Evolutionary conservation across 2,113 vertebrate species (phyloP).

Genomic region (Jacana jacana): DNA sequence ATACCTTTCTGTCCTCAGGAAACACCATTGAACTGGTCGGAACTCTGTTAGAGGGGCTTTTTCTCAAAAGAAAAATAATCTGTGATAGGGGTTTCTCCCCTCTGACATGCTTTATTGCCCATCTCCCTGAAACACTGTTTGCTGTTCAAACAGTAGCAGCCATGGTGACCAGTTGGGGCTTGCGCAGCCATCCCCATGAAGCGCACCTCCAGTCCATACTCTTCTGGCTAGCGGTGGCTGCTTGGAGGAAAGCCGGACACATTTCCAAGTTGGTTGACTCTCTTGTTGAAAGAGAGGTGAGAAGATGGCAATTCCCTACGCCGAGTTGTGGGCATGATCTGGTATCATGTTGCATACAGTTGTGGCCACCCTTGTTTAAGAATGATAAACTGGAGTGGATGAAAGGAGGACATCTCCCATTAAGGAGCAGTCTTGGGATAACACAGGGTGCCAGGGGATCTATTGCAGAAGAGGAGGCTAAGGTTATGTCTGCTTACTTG

Average conservation of each 20-base stretch:
- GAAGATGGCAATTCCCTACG: neutral
- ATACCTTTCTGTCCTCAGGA: neutral
- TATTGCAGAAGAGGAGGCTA: neutral
- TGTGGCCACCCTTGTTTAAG: neutral
- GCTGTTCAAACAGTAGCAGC: neutral
- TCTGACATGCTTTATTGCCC: neutral
- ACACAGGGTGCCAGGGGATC: accelerated
- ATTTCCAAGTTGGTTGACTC: neutral
- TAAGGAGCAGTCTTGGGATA: neutral
- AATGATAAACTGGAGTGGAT: neutral
- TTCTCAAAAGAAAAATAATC: neutral
- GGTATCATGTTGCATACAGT: accelerated
- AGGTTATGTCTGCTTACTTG: neutral
- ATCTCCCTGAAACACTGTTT: neutral
- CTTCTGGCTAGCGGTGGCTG: neutral
- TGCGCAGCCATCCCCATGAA: accelerated
- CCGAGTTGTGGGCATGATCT: neutral
- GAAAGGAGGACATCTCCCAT: neutral
- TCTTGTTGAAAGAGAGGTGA: neutral
- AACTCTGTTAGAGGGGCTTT: neutral
- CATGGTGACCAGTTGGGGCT: neutral
- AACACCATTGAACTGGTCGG: neutral
- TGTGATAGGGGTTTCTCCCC: neutral
- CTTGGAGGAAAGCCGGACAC: accelerated
- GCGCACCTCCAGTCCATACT: neutral